Evolutionary conservation across 2,113 vertebrate species (phyloP).

Genomic region (Agelaius tricolor): DNA sequence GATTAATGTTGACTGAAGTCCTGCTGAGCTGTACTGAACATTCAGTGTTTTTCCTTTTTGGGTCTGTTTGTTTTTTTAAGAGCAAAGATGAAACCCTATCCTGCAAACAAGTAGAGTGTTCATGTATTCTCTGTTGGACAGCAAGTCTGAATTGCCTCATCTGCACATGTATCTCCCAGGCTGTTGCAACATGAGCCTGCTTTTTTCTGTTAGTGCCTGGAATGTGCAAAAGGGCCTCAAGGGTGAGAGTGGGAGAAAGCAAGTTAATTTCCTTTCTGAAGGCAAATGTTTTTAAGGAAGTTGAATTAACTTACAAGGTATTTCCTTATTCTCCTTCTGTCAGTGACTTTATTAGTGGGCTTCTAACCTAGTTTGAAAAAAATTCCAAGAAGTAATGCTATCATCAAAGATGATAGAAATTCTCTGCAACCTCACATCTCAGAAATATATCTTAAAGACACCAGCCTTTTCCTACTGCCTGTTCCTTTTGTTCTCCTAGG

Average conservation of each 20-base stretch:
- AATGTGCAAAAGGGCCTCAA: conserved; percentile 46
- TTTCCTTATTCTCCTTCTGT: conserved; percentile 22
- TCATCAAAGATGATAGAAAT: background rate
- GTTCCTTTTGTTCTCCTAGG: background rate
- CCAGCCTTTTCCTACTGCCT: background rate
- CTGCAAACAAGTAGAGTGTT: conserved; percentile 19
- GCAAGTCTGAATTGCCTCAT: background rate
- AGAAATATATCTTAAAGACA: background rate
- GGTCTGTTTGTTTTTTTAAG: conserved; percentile 9
- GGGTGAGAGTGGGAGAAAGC: conserved; percentile 47
- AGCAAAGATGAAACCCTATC: conserved; percentile 1
- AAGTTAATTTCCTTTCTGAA: conserved; percentile 55
- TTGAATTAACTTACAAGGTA: conserved; percentile 3
- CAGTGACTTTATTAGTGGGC: background rate
- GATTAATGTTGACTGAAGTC: background rate
- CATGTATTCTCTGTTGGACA: conserved; percentile 40
- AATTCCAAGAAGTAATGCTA: background rate
- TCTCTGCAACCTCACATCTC: background rate
- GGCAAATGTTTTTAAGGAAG: conserved; percentile 41
- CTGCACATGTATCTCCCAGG: conserved; percentile 34
- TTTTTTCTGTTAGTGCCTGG: conserved; percentile 18
- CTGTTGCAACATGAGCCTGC: conserved; percentile 41
- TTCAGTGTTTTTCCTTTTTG: background rate
- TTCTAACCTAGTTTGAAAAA: background rate
- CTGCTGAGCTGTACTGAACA: background rate